Conservation (phyloP, 2,113 vertebrate species). For the Limnothrissa miodon region DNA sequence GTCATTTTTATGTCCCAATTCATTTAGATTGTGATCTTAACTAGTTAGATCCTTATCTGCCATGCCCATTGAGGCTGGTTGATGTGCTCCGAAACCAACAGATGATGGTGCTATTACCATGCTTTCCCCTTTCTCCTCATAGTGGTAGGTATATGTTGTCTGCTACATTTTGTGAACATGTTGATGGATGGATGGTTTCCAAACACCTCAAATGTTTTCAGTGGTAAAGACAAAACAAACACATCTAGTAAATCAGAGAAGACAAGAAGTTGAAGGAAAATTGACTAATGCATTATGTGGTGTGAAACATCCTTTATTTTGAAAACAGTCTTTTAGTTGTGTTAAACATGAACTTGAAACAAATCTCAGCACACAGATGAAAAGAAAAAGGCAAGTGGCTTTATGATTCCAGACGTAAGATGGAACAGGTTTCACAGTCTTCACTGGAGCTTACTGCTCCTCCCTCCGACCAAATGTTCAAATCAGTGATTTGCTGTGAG, state of each 20-base stretch:
- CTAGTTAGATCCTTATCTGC: not conserved
- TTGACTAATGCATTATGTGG: slow-evolving; percentile 42
- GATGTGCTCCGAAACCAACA: not conserved
- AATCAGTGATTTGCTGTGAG: not conserved
- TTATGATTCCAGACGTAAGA: not conserved
- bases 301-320: slow-evolving; percentile 70
- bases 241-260: not conserved
- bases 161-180: not conserved
- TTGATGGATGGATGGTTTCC: too few species aligned
- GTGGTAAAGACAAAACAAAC: not conserved
- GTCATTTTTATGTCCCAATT: not conserved
- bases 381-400: not conserved
- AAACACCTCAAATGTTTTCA: not conserved
- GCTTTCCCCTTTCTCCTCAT: not conserved
- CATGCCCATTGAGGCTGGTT: not conserved
- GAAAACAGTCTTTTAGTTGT: slow-evolving; percentile 40
- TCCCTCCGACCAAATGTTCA: slow-evolving; percentile 56
- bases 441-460: slow-evolving; percentile 64
- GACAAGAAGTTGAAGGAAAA: too few species aligned
- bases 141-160: not conserved
- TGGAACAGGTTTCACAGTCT: slow-evolving; percentile 51
- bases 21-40: not conserved
- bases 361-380: slow-evolving; percentile 35
- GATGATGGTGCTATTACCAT: not conserved
- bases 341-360: slow-evolving; percentile 45